Conservation (phyloP, 1,140 invertebrate genomes). For the Polypedilum pembai region DNA sequence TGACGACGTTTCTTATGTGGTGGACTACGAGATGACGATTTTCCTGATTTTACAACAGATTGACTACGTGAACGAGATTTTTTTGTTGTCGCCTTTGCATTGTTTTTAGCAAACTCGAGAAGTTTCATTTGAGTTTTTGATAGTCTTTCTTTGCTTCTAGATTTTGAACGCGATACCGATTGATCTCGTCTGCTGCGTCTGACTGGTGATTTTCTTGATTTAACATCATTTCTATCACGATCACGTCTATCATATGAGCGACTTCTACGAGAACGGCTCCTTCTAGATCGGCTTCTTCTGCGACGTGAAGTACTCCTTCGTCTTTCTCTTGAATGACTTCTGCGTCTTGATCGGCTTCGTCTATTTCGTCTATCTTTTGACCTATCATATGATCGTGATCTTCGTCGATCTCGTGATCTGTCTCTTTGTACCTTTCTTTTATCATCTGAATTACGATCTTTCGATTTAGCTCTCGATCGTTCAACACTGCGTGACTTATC, state of each 20-base stretch:
- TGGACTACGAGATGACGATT: neutral
- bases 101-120: neutral
- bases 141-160: neutral
- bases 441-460: constrained; percentile 32
- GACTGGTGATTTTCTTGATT: neutral
- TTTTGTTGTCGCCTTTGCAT: neutral
- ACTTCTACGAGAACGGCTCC: no score
- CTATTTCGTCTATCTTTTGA: constrained; percentile 16
- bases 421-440: constrained; percentile 34
- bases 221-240: neutral
- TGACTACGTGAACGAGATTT: neutral
- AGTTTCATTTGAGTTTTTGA: neutral
- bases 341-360: constrained; percentile 33
- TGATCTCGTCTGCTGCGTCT: neutral
- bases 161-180: neutral
- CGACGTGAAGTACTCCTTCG: constrained; percentile 34
- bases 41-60: no score
- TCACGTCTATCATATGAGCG: constrained; percentile 37
- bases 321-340: constrained; percentile 35
- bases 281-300: neutral
- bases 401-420: constrained; percentile 42
- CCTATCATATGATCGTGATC: neutral
- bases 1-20: neutral
- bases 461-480: neutral
- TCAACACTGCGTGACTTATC: neutral